Evolutionary conservation across 2,888 invertebrate species (phyloP).

Genomic region (Dorcus hopei): DNA sequence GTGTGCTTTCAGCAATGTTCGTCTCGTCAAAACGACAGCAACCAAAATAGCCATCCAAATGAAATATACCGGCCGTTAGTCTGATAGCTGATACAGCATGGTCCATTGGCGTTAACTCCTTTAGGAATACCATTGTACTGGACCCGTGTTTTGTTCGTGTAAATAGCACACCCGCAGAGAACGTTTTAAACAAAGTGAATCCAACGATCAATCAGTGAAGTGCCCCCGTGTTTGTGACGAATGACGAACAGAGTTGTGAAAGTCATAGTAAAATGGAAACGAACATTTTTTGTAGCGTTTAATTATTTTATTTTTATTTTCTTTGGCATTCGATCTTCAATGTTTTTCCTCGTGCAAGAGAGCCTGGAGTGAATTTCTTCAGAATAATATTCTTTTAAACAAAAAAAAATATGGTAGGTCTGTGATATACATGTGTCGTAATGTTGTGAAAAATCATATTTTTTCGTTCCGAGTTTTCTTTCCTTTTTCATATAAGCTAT

Average conservation of each 20-base stretch:
- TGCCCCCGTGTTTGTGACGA: conserved; percentile 23
- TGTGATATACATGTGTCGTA: conserved; percentile 52
- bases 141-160: conserved; percentile 49
- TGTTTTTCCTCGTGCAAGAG: no score
- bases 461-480: background rate
- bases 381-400: background rate
- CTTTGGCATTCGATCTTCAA: background rate
- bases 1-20: conserved; percentile 68
- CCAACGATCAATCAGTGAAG: conserved; percentile 30
- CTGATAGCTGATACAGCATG: conserved; percentile 72
- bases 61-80: conserved; percentile 68
- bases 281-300: no score
- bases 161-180: conserved; percentile 33
- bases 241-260: conserved; percentile 8
- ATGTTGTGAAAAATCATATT: conserved; percentile 32
- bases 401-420: conserved; percentile 45
- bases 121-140: conserved; percentile 54
- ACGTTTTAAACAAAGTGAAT: background rate
- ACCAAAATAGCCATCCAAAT: conserved; percentile 80
- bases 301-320: background rate
- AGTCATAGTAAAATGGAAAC: background rate
- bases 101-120: conserved; percentile 64
- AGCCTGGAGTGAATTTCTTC: no score
- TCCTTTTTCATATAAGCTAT: background rate
- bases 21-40: conserved; percentile 72